phyloP scores from a whole-genome alignment of 2,888 invertebrate species.

The Campoletis raptor region DNA sequence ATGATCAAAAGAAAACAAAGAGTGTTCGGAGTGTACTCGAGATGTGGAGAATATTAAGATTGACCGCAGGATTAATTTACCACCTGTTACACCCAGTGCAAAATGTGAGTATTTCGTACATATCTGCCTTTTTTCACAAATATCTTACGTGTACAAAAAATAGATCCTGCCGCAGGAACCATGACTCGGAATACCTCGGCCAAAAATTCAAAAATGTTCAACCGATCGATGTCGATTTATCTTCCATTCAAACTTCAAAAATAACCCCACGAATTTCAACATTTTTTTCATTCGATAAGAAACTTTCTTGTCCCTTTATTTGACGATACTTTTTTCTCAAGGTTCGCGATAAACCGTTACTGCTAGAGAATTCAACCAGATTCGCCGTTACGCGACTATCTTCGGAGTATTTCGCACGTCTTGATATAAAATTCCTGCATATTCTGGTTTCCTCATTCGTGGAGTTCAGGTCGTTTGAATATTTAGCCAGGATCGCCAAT shows the following conservation, averaged over 20 bases:
- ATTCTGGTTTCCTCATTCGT: conserved; percentile 13
- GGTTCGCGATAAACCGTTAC: neutral
- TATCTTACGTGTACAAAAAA: neutral
- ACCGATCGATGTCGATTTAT: neutral
- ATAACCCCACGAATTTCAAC: neutral
- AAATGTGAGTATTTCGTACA: conserved; percentile 60
- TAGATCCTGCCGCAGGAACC: neutral
- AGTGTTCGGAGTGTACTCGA: conserved; percentile 39
- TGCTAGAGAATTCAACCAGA: neutral
- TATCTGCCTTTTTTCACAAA: neutral
- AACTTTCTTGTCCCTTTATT: neutral
- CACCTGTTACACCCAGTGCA: conserved; percentile 14
- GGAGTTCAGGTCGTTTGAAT: neutral
- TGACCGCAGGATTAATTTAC: conserved; percentile 65
- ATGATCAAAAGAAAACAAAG: conserved; percentile 31
- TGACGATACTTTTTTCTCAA: neutral
- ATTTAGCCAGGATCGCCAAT: neutral
- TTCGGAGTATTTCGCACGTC: conserved; percentile 10
- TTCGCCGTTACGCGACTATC: conserved; percentile 18
- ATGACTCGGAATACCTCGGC: neutral
- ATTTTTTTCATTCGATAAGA: neutral
- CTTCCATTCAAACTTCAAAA: neutral
- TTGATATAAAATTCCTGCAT: neutral
- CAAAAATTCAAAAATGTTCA: neutral
- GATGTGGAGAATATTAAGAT: conserved; percentile 47